These are phyloP conservation scores for Rhinoderma darwinii DNA, from an alignment of 2,113 vertebrate species.

Conservation along the genomic window DNA sequence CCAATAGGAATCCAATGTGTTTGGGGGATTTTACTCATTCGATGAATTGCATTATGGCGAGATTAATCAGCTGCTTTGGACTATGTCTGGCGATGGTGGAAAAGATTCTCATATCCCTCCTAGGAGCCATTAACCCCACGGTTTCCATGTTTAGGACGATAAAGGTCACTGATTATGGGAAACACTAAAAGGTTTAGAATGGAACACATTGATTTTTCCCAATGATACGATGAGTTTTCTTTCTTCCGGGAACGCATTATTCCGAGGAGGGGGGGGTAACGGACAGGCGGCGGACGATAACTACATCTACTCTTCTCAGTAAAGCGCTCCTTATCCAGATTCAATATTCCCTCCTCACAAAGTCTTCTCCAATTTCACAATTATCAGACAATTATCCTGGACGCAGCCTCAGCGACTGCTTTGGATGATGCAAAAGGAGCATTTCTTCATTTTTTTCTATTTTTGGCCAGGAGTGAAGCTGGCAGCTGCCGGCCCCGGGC, in stretches of 20 bases:
- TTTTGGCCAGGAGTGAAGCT: conserved; percentile 4
- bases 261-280: background rate
- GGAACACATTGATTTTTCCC: conserved; percentile 55
- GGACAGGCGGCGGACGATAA: background rate
- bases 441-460: background rate
- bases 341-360: background rate
- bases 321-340: background rate
- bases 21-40: background rate
- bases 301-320: background rate
- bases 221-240: conserved; percentile 33
- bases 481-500: background rate
- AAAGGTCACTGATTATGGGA: conserved; percentile 25
- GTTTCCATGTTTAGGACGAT: conserved; percentile 26
- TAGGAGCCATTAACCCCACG: conserved; percentile 55
- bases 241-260: conserved; percentile 48
- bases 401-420: background rate
- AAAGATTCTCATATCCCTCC: background rate
- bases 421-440: background rate
- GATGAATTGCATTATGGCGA: background rate
- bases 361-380: conserved; percentile 26
- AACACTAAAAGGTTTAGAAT: conserved; percentile 46
- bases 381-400: conserved; percentile 14
- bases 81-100: conserved; percentile 1
- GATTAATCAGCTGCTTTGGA: background rate
- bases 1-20: background rate